A percentile compares a stretch with the other conserved stretches of the same genome.
phyloP scores from a whole-genome alignment of 2,113 vertebrate genomes.

The Uropsilus gracilis region DNA sequence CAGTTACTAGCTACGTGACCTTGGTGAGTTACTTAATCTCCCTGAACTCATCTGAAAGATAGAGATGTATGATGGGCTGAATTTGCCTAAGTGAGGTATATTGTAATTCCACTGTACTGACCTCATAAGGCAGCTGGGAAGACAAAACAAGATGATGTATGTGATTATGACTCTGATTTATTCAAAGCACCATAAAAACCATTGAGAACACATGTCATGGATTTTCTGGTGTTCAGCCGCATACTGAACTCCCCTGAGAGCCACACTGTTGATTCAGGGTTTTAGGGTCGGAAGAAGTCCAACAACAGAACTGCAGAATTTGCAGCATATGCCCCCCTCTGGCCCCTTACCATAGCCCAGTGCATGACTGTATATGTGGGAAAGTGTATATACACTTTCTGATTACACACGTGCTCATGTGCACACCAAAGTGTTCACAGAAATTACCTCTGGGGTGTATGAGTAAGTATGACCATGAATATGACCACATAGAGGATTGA shows the following conservation, averaged over 20 bases:
- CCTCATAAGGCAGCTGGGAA: not conserved
- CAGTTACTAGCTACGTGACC: slow-evolving; percentile 28
- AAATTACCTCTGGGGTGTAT: not conserved
- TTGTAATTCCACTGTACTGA: not conserved
- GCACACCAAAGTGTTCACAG: not conserved
- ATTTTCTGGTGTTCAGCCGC: not conserved
- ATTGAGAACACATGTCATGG: not conserved
- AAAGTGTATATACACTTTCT: not conserved
- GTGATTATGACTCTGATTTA: slow-evolving; percentile 21
- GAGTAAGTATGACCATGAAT: not conserved
- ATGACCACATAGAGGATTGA: not conserved
- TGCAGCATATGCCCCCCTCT: not conserved
- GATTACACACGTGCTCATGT: not conserved
- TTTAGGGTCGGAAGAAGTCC: slow-evolving; percentile 9
- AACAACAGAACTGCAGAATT: not conserved
- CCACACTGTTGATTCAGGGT: not conserved
- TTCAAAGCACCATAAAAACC: not conserved
- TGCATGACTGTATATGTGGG: not conserved
- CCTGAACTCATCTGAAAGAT: slow-evolving; percentile 40
- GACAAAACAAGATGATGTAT: slow-evolving; percentile 4
- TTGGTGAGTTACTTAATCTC: slow-evolving; percentile 5
- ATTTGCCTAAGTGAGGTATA: not conserved
- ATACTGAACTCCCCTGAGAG: not conserved
- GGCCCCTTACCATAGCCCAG: not conserved
- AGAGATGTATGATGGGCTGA: slow-evolving; percentile 19